A percentile compares a stretch with the other conserved stretches of the same genome.
These are phyloP conservation scores for Huso huso DNA, from an alignment of 2,797 vertebrate species.

Conservation along the genomic window DNA sequence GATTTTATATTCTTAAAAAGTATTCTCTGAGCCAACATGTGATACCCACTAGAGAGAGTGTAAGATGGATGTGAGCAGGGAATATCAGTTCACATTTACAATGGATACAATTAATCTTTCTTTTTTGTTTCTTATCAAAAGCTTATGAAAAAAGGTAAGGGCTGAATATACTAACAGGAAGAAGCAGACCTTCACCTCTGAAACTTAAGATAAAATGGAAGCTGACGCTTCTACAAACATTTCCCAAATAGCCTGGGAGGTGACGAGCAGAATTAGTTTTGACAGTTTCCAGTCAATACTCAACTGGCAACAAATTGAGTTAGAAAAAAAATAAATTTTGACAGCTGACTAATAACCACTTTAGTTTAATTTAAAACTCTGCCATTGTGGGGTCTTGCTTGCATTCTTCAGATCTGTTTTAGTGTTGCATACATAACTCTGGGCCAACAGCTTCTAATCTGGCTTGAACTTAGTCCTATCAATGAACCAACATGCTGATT, in stretches of 20 bases:
- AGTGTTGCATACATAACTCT: too few species aligned
- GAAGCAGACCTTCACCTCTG: slow-evolving; percentile 3
- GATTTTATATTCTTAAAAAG: slow-evolving; percentile 68
- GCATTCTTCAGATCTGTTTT: background rate
- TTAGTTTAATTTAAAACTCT: slow-evolving; percentile 20
- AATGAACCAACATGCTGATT: too few species aligned
- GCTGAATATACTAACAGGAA: slow-evolving; percentile 21
- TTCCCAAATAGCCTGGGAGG: slow-evolving; percentile 23
- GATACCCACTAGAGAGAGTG: slow-evolving; percentile 43
- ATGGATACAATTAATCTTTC: slow-evolving; percentile 74
- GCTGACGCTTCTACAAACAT: slow-evolving; percentile 14
- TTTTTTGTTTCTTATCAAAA: slow-evolving; percentile 56
- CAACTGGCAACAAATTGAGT: slow-evolving; percentile 26
- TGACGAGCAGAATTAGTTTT: slow-evolving; percentile 23
- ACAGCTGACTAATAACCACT: slow-evolving; percentile 35
- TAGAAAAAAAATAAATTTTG: slow-evolving; percentile 24
- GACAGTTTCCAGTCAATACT: slow-evolving; percentile 31
- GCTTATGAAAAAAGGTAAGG: slow-evolving; percentile 45
- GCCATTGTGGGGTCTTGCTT: slow-evolving; percentile 8
- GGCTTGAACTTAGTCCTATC: too few species aligned
- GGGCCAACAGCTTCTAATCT: too few species aligned
- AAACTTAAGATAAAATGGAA: slow-evolving; percentile 4
- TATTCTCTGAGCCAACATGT: slow-evolving; percentile 56
- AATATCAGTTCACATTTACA: slow-evolving; percentile 69
- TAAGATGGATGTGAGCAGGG: slow-evolving; percentile 64